Evolutionary conservation across 1,140 invertebrate species (phyloP), one percentile per base, ranked within the genome.

Genomic region (Hestina assimilis): DNA sequence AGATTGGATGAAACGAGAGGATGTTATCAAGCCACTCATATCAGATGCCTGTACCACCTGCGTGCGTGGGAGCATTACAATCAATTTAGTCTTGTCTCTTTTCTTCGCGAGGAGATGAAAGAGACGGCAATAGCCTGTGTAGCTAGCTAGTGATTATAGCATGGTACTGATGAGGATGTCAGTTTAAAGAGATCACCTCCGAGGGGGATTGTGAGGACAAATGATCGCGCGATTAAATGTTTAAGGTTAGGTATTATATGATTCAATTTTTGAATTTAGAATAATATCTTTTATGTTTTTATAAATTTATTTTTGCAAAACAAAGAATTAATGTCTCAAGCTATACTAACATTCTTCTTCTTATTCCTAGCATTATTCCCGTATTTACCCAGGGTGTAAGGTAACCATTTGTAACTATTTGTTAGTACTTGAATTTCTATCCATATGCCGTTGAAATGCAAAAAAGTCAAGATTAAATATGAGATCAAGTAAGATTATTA

Each of bases 161-260:
- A 45, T 45, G 47, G 56, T 35, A 46, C 54, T 58, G 38, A 55
- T 54, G 42, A 57, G 47, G 52, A 59, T 50, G 56, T 55, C 46
- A 42, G 46, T 50, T 61, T 65, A 60, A 48, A 64, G 58, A 65
- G 62, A 59, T 56, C 46, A 50, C 19, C 63, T 65, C 48, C 53
- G 53, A 45, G 40, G 63, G 63, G 58, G 58, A 65, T 57, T 33
- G 45, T 28, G 52, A 38, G 42, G 52, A 38, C 31, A 20, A 47
- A 35, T 28, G 48, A 59, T 59, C 33, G 29, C 15, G 35, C 38
- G 40, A 29, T 52, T 46, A 48, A 52, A 17, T 17, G 17, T 7
- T 0, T 17, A 38, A 17, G 33, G 33, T 38, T 38, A 38, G n/a
- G n/a, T 38, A 38, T 38, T 38, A 38, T 38, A 38, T 17, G n/a